phyloP scores from a whole-genome alignment of 1,140 invertebrate genomes.

The Lutraria rhynchaena region DNA sequence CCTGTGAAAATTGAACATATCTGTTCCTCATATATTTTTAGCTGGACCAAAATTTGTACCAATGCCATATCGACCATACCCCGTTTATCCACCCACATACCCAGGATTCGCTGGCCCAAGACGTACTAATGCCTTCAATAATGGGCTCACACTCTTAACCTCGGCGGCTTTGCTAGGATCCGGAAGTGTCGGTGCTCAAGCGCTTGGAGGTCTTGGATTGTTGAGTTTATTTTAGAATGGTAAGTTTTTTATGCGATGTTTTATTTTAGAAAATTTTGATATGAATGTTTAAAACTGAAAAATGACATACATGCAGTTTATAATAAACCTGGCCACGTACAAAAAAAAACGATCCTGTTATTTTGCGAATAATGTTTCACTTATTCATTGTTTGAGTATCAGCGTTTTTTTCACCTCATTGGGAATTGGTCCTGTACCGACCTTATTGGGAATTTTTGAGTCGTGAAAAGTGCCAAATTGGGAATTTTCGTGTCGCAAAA shows the following conservation, averaged over 20 bases:
- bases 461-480: too few relatives aligned
- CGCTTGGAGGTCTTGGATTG: constrained; percentile 12
- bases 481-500: too few relatives aligned
- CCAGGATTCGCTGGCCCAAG: neutral
- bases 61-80: neutral
- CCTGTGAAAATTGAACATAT: too few relatives aligned
- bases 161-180: constrained; percentile 11
- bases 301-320: neutral
- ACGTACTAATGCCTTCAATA: neutral
- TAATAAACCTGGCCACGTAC: neutral
- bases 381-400: neutral
- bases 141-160: constrained; percentile 2
- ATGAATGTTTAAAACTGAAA: neutral
- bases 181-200: neutral
- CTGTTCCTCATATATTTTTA: neutral
- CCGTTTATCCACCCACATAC: too few relatives aligned
- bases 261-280: neutral
- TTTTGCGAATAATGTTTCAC: neutral
- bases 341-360: neutral
- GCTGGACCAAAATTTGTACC: neutral
- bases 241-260: neutral
- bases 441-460: too few relatives aligned
- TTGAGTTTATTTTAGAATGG: neutral
- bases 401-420: neutral
- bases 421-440: too few relatives aligned